These are phyloP conservation scores for Teleogryllus occipitalis DNA, from an alignment of 1,140 invertebrate species.

Conservation along the genomic window DNA sequence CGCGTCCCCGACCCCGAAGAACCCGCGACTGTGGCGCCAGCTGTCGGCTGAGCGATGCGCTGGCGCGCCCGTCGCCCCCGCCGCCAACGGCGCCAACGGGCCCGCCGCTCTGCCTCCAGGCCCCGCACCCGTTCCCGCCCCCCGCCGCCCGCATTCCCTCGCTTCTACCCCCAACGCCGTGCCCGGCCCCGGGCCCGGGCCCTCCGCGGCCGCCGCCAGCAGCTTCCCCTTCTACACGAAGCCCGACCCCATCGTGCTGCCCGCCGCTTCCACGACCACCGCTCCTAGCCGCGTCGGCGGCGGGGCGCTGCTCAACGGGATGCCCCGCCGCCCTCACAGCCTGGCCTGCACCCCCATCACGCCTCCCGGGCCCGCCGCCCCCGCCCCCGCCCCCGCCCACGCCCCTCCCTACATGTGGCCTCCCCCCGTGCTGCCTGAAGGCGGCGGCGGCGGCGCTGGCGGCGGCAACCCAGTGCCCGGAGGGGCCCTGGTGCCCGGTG, in stretches of 20 bases:
- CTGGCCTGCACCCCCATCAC: conserved; percentile 15
- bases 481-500: too few species aligned
- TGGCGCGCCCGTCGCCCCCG: background rate
- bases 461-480: background rate
- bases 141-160: background rate
- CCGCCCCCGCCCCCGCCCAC: background rate
- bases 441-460: background rate
- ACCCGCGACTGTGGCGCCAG: background rate
- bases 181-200: background rate
- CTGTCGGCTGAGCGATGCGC: background rate
- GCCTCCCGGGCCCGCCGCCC: background rate
- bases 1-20: background rate
- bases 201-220: background rate
- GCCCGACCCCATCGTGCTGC: conserved; percentile 14
- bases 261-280: background rate
- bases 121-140: background rate
- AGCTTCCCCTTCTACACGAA: conserved; percentile 20
- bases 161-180: background rate
- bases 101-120: background rate
- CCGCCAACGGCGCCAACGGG: background rate
- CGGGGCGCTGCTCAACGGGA: background rate
- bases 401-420: conserved; percentile 6
- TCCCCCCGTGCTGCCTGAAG: background rate
- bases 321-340: conserved; percentile 14
- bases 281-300: background rate